phyloP scores from a whole-genome alignment of 2,888 invertebrate genomes.

The Nephrotoma guestfalica region DNA sequence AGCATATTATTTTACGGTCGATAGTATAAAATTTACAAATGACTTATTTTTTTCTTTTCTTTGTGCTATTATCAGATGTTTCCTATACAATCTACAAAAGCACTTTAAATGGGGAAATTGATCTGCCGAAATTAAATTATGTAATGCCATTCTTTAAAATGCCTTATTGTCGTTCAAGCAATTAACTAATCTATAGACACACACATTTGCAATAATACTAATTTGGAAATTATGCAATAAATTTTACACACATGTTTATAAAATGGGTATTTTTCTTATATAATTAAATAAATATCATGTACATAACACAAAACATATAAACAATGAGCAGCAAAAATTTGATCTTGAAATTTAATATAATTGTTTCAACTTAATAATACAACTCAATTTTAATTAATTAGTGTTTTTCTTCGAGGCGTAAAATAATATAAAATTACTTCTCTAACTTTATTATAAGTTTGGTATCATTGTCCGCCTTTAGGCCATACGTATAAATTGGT shows the following conservation, averaged over 20 bases:
- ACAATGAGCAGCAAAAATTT: not conserved
- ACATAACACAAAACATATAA: not conserved
- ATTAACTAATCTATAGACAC: not conserved
- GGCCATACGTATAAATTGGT: not conserved
- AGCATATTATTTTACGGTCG: not conserved
- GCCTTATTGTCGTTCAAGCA: not conserved
- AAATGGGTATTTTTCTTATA: too few species aligned
- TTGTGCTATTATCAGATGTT: not conserved
- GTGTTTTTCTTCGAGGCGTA: not conserved
- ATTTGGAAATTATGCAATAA: not conserved
- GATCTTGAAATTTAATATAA: not conserved
- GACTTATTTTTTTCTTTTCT: not conserved
- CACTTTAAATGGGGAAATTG: not conserved
- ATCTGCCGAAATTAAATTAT: not conserved
- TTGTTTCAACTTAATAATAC: not conserved
- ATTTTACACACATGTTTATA: not conserved
- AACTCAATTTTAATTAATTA: not conserved
- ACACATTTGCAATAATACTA: not conserved
- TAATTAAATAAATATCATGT: too few species aligned
- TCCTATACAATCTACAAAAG: not conserved
- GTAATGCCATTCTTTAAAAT: not conserved
- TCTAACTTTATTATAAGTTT: too few species aligned
- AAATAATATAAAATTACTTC: not conserved
- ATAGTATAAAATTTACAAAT: not conserved
- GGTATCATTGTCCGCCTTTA: not conserved